A percentile compares a stretch with the other conserved stretches of the same genome.
These are phyloP conservation scores for Leptoclinus maculatus DNA, from an alignment of 2,797 vertebrate genomes.

Conservation along the genomic window DNA sequence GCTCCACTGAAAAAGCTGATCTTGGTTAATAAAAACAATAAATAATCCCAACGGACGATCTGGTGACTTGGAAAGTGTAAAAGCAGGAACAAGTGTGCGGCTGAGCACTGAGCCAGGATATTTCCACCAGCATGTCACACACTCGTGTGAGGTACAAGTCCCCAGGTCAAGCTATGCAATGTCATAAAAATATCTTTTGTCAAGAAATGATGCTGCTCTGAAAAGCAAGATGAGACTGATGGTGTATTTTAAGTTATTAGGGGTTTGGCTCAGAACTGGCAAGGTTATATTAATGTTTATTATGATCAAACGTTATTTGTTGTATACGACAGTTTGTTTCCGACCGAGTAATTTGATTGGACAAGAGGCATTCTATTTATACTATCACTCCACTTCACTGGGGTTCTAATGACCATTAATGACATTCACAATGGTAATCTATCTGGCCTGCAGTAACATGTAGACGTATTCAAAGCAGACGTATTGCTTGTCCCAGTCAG, in stretches of 20 bases:
- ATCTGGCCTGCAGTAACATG: not conserved
- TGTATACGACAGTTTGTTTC: not conserved
- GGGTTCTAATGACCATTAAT: not conserved
- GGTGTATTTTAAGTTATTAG: not conserved
- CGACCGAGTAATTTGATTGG: not conserved
- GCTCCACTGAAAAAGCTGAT: not conserved
- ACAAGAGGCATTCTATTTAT: not conserved
- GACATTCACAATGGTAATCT: not conserved
- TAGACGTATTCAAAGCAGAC: not conserved
- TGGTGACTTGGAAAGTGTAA: not conserved
- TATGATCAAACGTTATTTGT: no score
- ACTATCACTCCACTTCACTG: no score
- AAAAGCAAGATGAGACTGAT: not conserved
- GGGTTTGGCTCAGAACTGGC: not conserved
- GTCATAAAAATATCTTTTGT: not conserved
- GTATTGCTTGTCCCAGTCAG: not conserved
- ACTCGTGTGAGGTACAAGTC: slow-evolving; percentile 19
- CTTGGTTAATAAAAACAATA: not conserved
- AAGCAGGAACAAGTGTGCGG: not conserved
- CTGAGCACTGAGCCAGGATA: slow-evolving; percentile 7
- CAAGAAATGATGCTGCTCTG: not conserved
- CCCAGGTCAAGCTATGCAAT: not conserved
- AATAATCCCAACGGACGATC: not conserved
- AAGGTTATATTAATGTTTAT: not conserved
- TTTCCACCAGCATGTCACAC: slow-evolving; percentile 41